phyloP scores from a whole-genome alignment of 2,797 vertebrate species.

The Trichosurus vulpecula region DNA sequence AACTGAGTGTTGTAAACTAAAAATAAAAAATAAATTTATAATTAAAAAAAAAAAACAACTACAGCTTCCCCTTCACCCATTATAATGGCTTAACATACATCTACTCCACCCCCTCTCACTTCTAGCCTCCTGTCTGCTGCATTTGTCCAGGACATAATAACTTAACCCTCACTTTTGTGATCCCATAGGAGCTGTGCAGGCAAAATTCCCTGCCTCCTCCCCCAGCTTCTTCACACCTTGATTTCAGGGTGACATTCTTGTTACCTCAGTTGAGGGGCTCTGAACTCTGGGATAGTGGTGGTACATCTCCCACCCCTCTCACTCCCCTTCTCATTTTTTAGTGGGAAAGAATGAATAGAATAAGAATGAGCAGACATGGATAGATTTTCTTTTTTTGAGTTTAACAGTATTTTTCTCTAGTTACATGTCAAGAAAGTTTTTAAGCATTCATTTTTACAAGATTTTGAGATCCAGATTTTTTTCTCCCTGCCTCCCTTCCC shows the following conservation, averaged over 20 bases:
- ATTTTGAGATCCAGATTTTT: too few species aligned
- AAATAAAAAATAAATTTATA: too few species aligned
- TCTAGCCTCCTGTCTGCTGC: background rate
- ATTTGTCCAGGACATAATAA: background rate
- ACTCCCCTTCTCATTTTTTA: background rate
- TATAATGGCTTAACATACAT: background rate
- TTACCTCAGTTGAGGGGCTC: background rate
- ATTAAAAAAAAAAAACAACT: too few species aligned
- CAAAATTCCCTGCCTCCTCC: background rate
- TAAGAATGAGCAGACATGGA: background rate
- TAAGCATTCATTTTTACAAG: too few species aligned
- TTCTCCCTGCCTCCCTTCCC: too few species aligned
- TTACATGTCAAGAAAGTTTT: too few species aligned
- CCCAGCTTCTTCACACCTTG: background rate
- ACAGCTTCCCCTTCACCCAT: background rate
- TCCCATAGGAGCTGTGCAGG: background rate
- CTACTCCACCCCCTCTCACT: background rate
- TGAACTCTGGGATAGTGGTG: background rate
- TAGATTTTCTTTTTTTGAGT: background rate
- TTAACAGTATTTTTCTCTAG: too few species aligned
- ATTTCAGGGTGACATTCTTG: background rate
- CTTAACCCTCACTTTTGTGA: background rate
- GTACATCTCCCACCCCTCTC: background rate
- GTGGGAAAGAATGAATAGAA: background rate
- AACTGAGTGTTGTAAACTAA: too few species aligned